phyloP scores from a whole-genome alignment of 2,797 vertebrate species.

The Pseudochirops corinnae region DNA sequence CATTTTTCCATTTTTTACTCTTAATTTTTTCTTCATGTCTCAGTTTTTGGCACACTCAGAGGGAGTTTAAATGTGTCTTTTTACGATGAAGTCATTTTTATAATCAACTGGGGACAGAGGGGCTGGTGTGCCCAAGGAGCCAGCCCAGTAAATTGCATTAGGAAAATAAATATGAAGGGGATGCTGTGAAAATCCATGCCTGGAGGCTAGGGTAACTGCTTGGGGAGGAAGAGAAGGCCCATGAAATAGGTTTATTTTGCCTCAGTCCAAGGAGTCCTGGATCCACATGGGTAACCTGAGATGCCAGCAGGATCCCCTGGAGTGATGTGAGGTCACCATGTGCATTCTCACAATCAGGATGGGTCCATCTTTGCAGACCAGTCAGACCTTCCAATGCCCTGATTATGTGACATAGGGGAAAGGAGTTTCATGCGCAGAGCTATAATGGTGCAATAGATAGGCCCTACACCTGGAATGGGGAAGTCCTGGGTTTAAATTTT shows the following conservation, averaged over 20 bases:
- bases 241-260: conserved; percentile 61
- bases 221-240: conserved; percentile 49
- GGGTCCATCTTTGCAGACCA: background rate
- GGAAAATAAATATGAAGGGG: rapidly evolving
- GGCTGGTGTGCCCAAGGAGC: background rate
- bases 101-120: background rate
- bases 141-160: conserved; percentile 27
- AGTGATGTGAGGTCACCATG: conserved; percentile 20
- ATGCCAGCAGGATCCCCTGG: background rate
- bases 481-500: background rate
- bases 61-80: background rate
- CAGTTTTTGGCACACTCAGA: background rate
- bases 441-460: background rate
- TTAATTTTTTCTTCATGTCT: conserved; percentile 4
- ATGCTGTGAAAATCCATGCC: conserved; percentile 53
- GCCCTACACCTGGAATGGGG: background rate
- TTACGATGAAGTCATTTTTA: background rate
- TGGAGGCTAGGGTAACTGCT: conserved; percentile 7
- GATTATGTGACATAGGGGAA: background rate
- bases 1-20: background rate
- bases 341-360: conserved; percentile 12
- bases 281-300: background rate
- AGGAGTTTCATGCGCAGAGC: background rate
- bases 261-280: conserved; percentile 45
- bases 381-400: background rate